These are phyloP conservation scores for Acipenser oxyrinchus DNA, from an alignment of 2,797 vertebrate genomes.

Conservation along the genomic window DNA sequence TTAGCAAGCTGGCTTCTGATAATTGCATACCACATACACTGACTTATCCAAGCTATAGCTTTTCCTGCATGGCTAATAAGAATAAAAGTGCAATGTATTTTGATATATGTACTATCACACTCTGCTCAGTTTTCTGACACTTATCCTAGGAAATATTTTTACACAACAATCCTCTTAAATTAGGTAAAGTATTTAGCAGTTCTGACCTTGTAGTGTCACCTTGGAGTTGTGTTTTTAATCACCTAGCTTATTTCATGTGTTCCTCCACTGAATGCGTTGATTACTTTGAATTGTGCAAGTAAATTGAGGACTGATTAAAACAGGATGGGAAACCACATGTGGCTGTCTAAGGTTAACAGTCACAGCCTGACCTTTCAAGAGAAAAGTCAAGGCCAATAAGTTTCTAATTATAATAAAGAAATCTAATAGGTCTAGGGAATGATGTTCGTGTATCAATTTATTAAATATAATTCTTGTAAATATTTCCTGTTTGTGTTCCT, in stretches of 20 bases:
- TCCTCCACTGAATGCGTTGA: background rate
- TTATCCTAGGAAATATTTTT: background rate
- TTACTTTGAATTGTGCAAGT: background rate
- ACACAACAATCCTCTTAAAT: background rate
- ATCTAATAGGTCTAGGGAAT: background rate
- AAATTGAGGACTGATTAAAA: slow-evolving; percentile 2
- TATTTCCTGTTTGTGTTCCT: background rate
- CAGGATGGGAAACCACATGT: background rate
- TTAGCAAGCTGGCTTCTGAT: slow-evolving; percentile 25
- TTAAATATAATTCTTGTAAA: background rate
- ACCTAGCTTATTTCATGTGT: background rate
- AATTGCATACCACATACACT: slow-evolving; percentile 26
- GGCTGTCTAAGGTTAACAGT: background rate
- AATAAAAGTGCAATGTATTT: background rate
- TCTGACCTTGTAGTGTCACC: slow-evolving; percentile 1
- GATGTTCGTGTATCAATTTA: background rate
- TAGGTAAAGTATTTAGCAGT: background rate
- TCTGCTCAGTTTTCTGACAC: background rate
- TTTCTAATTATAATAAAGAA: slow-evolving; percentile 2
- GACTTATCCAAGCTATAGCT: slow-evolving; percentile 10
- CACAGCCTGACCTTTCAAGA: background rate
- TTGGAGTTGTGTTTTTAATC: background rate
- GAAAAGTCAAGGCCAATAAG: background rate
- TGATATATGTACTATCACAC: background rate
- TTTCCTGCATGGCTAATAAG: slow-evolving; percentile 5